Evolutionary conservation across 1,140 invertebrate genomes (phyloP).

Genomic region (Drosophila santomea): DNA sequence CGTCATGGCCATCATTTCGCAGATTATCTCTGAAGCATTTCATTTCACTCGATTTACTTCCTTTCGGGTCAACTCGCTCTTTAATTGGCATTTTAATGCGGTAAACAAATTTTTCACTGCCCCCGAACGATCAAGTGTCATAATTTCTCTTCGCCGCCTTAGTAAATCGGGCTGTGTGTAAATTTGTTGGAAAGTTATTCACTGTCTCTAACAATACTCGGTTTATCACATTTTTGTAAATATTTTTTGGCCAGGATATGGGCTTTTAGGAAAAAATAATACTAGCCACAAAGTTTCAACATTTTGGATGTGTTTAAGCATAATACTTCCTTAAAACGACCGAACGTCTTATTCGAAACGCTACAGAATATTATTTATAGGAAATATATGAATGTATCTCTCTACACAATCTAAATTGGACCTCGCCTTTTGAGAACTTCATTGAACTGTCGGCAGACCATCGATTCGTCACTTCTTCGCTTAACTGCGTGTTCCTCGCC

Average conservation of each 20-base stretch:
- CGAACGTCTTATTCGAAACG: not conserved
- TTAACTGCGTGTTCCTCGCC: slow-evolving; percentile 27
- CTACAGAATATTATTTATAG: slow-evolving; percentile 4
- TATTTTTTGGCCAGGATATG: slow-evolving; percentile 12
- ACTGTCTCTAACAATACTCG: slow-evolving; percentile 32
- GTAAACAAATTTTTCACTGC: slow-evolving; percentile 68
- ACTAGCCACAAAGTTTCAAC: not conserved
- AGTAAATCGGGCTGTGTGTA: slow-evolving; percentile 19
- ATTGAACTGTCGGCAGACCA: slow-evolving; percentile 44
- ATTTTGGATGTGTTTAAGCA: not conserved
- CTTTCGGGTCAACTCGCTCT: slow-evolving; percentile 20
- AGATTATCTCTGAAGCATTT: slow-evolving; percentile 67
- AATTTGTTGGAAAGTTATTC: slow-evolving; percentile 48
- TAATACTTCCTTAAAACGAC: not conserved
- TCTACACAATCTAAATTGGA: slow-evolving; percentile 39
- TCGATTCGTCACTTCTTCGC: slow-evolving; percentile 55
- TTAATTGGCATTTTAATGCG: slow-evolving; percentile 71
- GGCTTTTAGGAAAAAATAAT: not conserved
- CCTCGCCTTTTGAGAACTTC: slow-evolving; percentile 44
- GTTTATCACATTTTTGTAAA: slow-evolving; percentile 23
- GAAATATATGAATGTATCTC: slow-evolving; percentile 28
- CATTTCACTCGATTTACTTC: slow-evolving; percentile 52
- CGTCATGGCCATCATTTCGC: slow-evolving; percentile 75
- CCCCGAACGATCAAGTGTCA: slow-evolving; percentile 69
- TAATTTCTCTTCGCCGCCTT: slow-evolving; percentile 54